Evolutionary conservation across 2,113 vertebrate species (phyloP).

Genomic region (Ranitomeya imitator): DNA sequence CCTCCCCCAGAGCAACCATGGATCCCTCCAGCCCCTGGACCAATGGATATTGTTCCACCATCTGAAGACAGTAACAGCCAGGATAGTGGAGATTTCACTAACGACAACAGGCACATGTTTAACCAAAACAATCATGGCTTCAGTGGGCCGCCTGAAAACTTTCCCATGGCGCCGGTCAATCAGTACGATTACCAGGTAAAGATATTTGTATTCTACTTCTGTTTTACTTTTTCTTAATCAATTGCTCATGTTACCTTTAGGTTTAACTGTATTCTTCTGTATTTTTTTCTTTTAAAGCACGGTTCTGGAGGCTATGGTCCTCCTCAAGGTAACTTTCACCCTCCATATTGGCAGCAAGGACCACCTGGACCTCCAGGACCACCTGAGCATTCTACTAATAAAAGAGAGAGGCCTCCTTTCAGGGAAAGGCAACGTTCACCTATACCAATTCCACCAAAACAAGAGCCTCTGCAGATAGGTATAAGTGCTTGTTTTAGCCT

Average conservation of each 20-base stretch:
- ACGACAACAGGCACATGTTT: slow-evolving; percentile 92
- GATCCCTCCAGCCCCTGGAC: slow-evolving; percentile 89
- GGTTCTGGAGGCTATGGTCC: slow-evolving; percentile 91
- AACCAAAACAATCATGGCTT: slow-evolving; percentile 98
- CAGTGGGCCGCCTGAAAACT: slow-evolving; percentile 92
- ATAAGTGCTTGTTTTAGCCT: slow-evolving; percentile 59
- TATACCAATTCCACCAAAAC: slow-evolving; percentile 89
- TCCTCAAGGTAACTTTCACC: slow-evolving; percentile 86
- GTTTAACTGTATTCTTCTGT: not conserved
- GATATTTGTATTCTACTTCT: not conserved
- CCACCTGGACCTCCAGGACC: slow-evolving; percentile 75
- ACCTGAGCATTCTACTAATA: slow-evolving; percentile 74
- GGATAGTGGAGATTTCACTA: slow-evolving; percentile 94
- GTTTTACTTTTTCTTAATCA: not conserved
- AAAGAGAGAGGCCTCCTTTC: slow-evolving; percentile 92
- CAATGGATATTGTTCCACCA: slow-evolving; percentile 95
- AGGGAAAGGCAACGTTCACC: slow-evolving; percentile 93
- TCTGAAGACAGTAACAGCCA: slow-evolving; percentile 99
- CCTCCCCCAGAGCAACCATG: slow-evolving; percentile 91
- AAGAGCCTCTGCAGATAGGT: slow-evolving; percentile 90
- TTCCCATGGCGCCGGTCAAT: slow-evolving; percentile 94
- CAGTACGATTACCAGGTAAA: slow-evolving; percentile 99
- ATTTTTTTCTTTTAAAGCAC: slow-evolving; percentile 83
- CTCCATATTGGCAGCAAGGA: slow-evolving; percentile 94
- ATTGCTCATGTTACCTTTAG: not conserved